Conservation (phyloP, 2,113 vertebrate species). For the Agelaius phoeniceus region DNA sequence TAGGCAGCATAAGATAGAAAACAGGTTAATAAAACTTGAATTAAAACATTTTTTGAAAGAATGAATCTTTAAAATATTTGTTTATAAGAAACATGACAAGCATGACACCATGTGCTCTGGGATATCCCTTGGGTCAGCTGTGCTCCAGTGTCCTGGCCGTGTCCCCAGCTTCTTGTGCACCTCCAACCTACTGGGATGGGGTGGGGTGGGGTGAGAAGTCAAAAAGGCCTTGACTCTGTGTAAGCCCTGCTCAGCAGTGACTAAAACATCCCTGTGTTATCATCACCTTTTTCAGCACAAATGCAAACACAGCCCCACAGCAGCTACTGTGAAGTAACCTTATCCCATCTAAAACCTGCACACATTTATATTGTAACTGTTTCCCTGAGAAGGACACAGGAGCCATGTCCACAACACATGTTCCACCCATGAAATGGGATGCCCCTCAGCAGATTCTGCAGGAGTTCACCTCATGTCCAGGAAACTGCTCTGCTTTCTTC, state of each 20-base stretch:
- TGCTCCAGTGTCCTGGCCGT: fast-evolving
- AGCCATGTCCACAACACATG: background rate
- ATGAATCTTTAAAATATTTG: background rate
- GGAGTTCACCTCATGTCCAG: background rate
- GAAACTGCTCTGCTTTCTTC: background rate
- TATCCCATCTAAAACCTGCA: background rate
- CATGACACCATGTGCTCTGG: fast-evolving
- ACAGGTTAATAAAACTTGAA: background rate
- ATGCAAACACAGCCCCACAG: background rate
- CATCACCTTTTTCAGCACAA: background rate
- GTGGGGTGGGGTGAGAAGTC: background rate
- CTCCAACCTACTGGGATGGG: background rate
- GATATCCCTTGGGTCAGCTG: background rate
- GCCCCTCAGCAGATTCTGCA: background rate
- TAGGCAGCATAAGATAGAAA: background rate
- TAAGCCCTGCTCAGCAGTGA: background rate
- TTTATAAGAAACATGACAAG: background rate
- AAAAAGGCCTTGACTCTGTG: background rate
- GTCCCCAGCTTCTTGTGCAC: background rate
- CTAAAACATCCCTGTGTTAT: background rate
- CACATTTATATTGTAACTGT: background rate
- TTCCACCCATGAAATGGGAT: background rate
- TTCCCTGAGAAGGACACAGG: background rate
- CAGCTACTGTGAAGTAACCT: background rate
- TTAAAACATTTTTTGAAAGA: background rate